phyloP scores from a whole-genome alignment of 2,797 vertebrate species.

The Helicolenus hilgendorfi region DNA sequence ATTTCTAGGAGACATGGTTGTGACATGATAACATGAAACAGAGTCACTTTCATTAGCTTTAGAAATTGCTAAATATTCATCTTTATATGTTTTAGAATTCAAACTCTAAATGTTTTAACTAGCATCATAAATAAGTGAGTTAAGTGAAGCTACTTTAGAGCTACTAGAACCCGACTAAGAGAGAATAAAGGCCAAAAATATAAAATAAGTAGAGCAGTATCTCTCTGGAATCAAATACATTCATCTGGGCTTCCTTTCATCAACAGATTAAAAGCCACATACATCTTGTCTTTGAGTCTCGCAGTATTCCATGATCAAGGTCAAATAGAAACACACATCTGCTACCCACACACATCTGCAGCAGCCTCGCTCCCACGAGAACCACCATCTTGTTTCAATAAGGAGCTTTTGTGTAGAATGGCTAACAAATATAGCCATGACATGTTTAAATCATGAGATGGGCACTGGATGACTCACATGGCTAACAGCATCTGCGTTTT shows the following conservation, averaged over 20 bases:
- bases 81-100: too few species aligned
- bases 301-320: slow-evolving; percentile 19
- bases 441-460: slow-evolving; percentile 77
- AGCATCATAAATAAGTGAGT: too few species aligned
- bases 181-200: not conserved
- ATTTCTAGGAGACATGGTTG: not conserved
- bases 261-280: slow-evolving; percentile 5
- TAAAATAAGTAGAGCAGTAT: not conserved
- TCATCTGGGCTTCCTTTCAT: not conserved
- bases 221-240: not conserved
- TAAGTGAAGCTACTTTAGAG: too few species aligned
- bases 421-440: slow-evolving; percentile 54
- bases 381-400: not conserved
- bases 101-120: too few species aligned
- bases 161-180: not conserved
- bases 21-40: not conserved
- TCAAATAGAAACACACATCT: slow-evolving; percentile 40
- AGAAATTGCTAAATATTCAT: too few species aligned
- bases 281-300: not conserved
- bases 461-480: slow-evolving; percentile 36
- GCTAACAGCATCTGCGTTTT: not conserved
- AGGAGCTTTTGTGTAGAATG: slow-evolving; percentile 25
- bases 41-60: too few species aligned
- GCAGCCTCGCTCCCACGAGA: not conserved
- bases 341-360: slow-evolving; percentile 1